These are phyloP conservation scores for Amitus sp. DNA, from an alignment of 2,888 invertebrate genomes.

Conservation along the genomic window DNA sequence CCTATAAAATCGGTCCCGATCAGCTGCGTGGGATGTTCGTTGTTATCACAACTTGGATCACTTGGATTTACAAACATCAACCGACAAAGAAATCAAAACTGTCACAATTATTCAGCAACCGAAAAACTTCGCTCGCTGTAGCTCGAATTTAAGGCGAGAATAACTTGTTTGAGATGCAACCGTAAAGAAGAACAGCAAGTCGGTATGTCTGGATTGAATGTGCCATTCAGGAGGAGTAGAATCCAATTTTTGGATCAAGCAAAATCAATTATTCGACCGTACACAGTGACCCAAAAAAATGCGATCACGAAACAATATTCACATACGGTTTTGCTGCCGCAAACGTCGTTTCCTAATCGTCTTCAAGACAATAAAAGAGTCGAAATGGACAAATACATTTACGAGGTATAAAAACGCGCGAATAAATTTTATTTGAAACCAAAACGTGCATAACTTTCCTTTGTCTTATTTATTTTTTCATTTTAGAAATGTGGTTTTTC, in stretches of 20 bases:
- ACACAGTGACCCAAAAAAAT: slow-evolving; percentile 45
- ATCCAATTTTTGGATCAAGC: slow-evolving; percentile 33
- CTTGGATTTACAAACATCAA: too few relatives aligned
- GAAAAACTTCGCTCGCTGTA: too few relatives aligned
- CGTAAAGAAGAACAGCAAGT: neutral
- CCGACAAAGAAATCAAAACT: too few relatives aligned
- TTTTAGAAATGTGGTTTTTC: slow-evolving; percentile 74
- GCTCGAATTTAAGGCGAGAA: too few relatives aligned
- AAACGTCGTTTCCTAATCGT: slow-evolving; percentile 73
- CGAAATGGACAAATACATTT: slow-evolving; percentile 70
- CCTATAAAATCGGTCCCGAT: too few relatives aligned
- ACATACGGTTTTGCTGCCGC: slow-evolving; percentile 73
- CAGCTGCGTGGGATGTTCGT: too few relatives aligned
- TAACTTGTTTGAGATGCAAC: too few relatives aligned
- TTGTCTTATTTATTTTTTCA: slow-evolving; percentile 43
- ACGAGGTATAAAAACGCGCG: slow-evolving; percentile 65
- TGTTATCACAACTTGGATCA: too few relatives aligned
- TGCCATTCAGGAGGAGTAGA: slow-evolving; percentile 28
- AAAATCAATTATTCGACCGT: slow-evolving; percentile 33
- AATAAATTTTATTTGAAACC: too few relatives aligned
- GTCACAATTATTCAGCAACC: too few relatives aligned
- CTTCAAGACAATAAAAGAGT: slow-evolving; percentile 68
- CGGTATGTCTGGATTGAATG: slow-evolving; percentile 21
- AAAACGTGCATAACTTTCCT: slow-evolving; percentile 25
- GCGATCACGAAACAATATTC: slow-evolving; percentile 66